These are phyloP conservation scores for Sardinella longiceps DNA, from an alignment of 2,797 vertebrate genomes.

Conservation along the genomic window DNA sequence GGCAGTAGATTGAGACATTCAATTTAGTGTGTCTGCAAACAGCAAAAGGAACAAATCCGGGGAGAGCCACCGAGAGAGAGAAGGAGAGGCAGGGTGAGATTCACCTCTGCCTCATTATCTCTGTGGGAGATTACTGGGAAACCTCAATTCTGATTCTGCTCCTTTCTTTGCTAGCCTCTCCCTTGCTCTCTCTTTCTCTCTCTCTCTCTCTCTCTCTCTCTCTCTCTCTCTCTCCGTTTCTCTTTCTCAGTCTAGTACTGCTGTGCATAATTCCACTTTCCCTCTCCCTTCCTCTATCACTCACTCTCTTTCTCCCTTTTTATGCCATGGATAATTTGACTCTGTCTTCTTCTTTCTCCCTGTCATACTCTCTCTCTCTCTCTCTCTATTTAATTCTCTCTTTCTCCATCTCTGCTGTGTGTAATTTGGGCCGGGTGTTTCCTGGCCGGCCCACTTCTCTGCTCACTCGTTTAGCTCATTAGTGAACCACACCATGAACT, in stretches of 20 bases:
- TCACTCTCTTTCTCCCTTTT: no score
- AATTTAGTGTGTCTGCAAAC: not conserved
- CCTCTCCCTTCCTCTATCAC: no score
- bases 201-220: not conserved
- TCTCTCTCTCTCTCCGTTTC: not conserved
- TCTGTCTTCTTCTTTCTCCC: no score
- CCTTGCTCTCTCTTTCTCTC: not conserved
- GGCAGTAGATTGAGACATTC: not conserved
- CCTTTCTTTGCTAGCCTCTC: not conserved
- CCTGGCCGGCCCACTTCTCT: slow-evolving; percentile 40
- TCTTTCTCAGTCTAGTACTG: not conserved
- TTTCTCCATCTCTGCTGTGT: not conserved
- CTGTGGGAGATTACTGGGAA: not conserved
- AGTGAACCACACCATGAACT: slow-evolving; percentile 32
- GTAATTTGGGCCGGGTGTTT: not conserved
- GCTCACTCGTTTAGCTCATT: slow-evolving; percentile 45
- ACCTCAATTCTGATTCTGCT: not conserved
- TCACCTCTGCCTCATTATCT: not conserved
- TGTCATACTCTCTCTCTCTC: not conserved
- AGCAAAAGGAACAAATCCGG: not conserved
- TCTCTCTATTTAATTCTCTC: not conserved
- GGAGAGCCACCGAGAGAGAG: not conserved
- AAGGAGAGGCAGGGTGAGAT: not conserved
- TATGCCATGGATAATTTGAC: no score
- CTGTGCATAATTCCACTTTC: no score